A percentile compares a stretch with the other conserved stretches of the same genome.
phyloP scores from a whole-genome alignment of 1,140 invertebrate species.

The Trachelipus rathkii region DNA sequence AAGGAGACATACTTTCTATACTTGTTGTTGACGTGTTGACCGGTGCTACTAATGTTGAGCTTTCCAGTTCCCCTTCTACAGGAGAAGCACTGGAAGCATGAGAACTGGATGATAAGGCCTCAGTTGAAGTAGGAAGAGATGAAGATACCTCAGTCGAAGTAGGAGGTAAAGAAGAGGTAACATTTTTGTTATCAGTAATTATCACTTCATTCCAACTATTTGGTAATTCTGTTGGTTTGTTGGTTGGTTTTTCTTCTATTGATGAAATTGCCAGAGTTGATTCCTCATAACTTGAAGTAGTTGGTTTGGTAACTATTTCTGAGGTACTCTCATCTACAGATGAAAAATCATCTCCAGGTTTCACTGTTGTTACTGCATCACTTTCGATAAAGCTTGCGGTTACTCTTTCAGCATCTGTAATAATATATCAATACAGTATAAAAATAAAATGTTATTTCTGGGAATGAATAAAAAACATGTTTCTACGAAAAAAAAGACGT shows the following conservation, averaged over 20 bases:
- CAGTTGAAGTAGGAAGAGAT: too few relatives aligned
- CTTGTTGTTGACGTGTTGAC: not conserved
- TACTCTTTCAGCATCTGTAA: not conserved
- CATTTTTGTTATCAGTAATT: too few relatives aligned
- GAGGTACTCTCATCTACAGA: not conserved
- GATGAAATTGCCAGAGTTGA: too few relatives aligned
- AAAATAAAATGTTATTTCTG: conserved; percentile 3
- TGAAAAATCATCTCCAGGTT: not conserved
- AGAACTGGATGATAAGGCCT: too few relatives aligned
- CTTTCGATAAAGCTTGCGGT: not conserved
- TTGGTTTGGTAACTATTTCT: not conserved
- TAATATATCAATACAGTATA: not conserved
- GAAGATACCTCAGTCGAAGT: too few relatives aligned
- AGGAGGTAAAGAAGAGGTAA: too few relatives aligned
- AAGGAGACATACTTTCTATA: not conserved
- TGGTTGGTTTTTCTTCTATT: too few relatives aligned
- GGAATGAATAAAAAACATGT: not conserved
- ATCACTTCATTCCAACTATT: too few relatives aligned
- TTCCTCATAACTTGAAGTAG: too few relatives aligned
- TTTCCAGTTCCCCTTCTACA: conserved; percentile 48
- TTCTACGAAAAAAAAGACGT: too few relatives aligned
- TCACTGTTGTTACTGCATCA: not conserved
- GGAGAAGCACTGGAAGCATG: too few relatives aligned
- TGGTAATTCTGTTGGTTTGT: too few relatives aligned
- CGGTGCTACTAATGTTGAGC: not conserved